Evolutionary conservation across 2,888 invertebrate species (phyloP), one percentile per base, ranked within the genome.

Genomic region (Scaptomyza parva): DNA sequence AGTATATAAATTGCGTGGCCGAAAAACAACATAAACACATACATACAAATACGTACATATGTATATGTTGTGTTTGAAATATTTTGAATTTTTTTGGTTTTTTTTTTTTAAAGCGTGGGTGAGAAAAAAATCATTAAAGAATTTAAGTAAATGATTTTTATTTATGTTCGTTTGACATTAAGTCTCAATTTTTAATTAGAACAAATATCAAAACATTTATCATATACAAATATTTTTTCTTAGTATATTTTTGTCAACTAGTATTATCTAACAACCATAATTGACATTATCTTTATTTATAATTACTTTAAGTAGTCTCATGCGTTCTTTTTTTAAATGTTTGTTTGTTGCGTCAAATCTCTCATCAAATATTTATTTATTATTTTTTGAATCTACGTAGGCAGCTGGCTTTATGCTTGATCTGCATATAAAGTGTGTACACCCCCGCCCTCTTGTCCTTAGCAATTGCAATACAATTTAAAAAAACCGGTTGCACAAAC

Each of bases 401-500:
- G 54, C 67, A 73, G 48, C 52, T 60, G 47, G 51, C 17, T n/a
- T 53, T 43, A 50, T 63, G 26, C 20, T 33, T 26, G 63, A 44
- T 28, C 35, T 48, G 26, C 35, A 12, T 11, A 3, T 14, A 22
- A 7, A 11, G 2, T 5, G 2, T 30, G 26, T 2, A 11, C 2
- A 18, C n/a, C n/a, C 0, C n/a, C n/a, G n/a, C n/a, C n/a, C n/a
- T n/a, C n/a, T n/a, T n/a, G n/a, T n/a, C n/a, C 4, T 8, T 9
- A 5, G 41, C 18, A 37, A 8, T 65, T 37, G 22, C 35, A 22
- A 37, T 17, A n/a, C n/a, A 39, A 43, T 48, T 24, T 24, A 20
- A 48, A 20, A 48, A 61, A 83, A 73, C 86, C 77, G 77, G 83
- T 82, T 76, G 58, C 39, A 40, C 44, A 65, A 72, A 69, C 24